Base-by-base conservation (phyloP, 2,888 invertebrate genomes). In the Polymixis lichenea region DNA sequence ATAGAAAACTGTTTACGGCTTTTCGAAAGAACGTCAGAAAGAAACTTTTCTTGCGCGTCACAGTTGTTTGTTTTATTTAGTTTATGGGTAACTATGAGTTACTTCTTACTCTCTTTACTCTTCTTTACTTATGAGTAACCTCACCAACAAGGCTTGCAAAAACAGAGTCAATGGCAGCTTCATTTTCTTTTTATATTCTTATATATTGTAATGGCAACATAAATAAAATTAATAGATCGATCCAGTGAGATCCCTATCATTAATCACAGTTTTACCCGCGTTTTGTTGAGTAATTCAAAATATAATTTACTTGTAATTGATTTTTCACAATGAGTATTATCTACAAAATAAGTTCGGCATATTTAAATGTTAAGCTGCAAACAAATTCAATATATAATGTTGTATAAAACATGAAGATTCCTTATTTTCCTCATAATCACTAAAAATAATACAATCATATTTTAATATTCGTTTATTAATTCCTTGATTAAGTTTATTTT, bases 161-260 rank as follows among this genome's bases (percentile, higher is more conserved):
- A 58, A 43, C 38, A 28, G 32, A 68, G 38, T 64, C 49, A 32
- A 58, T 67, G 56, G 72, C 77, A 80, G 56, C 72, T 77, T 78
- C 13, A 51, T 51, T 32, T 64, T 67, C 1, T 64, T 67, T 67
- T 67, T 28, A n/a, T 68, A 68, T 56, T 77, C 68, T 62, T 73
- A 67, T 60, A 60, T 46, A 71, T 49, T 22, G 25, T 77, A 83
- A 84, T 84, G 77, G 84, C 77, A 83, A 84, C 80, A 77, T 69
- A 82, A 79, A 82, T 65, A 71, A 79, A 74, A 72, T 60, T 58
- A 56, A 56, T 62, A 84, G 13, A 81, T 75, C 75, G 72, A 77
- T 80, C 80, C 85, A 85, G 72, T 85, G 85, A 85, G 80, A 83
- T 83, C 85, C 85, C 85, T 80, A 85, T 83, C 85, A 85, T 74